Evolutionary conservation across 2,113 vertebrate genomes (phyloP).

Genomic region (Neolamprologus hecqui): DNA sequence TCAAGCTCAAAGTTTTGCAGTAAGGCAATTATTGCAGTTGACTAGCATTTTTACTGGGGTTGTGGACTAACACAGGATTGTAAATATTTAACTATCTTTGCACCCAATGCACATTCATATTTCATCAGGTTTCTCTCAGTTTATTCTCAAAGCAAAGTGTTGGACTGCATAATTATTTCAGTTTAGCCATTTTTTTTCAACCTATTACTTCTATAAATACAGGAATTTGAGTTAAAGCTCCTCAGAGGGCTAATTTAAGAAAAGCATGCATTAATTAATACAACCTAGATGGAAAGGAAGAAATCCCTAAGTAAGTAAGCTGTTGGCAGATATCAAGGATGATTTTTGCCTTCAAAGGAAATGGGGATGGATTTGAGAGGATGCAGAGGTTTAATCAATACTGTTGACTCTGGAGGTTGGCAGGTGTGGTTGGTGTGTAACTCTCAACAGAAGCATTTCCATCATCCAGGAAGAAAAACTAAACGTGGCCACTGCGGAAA

Average conservation of each 20-base stretch:
- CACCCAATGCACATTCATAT: conserved; percentile 79
- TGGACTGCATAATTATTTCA: conserved; percentile 80
- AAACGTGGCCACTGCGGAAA: background rate
- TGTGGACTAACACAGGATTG: conserved; percentile 72
- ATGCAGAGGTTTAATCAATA: conserved; percentile 65
- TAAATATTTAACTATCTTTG: conserved; percentile 80
- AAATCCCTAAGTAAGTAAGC: conserved; percentile 71
- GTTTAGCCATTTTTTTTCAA: conserved; percentile 72
- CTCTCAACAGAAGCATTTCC: conserved; percentile 37
- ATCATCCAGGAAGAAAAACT: conserved; percentile 39
- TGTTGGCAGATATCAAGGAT: conserved; percentile 68
- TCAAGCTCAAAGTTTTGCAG: conserved; percentile 65
- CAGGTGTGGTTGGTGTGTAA: conserved; percentile 48
- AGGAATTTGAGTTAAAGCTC: conserved; percentile 76
- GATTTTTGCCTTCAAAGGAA: conserved; percentile 72
- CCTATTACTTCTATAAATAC: conserved; percentile 82
- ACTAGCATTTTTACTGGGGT: conserved; percentile 73
- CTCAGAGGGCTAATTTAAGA: conserved; percentile 79
- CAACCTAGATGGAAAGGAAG: conserved; percentile 71
- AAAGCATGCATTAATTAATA: conserved; percentile 76
- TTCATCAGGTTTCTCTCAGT: conserved; percentile 74
- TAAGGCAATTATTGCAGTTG: conserved; percentile 72
- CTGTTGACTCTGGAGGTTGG: conserved; percentile 50
- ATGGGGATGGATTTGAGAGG: conserved; percentile 64
- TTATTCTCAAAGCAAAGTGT: conserved; percentile 79